Conservation (phyloP, 2,113 vertebrate genomes). For the Grus americana region DNA sequence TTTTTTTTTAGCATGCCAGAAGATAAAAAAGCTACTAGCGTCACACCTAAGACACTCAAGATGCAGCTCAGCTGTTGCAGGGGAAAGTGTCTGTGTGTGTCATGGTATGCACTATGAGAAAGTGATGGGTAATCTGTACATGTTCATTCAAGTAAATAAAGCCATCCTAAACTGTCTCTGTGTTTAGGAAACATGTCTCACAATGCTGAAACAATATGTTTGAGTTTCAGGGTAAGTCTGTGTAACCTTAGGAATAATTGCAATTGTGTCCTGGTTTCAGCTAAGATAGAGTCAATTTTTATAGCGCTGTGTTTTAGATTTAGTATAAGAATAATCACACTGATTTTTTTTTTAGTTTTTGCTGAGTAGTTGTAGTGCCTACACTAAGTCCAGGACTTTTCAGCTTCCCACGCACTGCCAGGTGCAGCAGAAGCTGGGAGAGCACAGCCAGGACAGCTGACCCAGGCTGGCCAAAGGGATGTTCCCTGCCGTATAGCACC, state of each 20-base stretch:
- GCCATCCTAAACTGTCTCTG: neutral
- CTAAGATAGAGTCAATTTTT: too few relatives aligned
- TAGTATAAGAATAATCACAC: too few relatives aligned
- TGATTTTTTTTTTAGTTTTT: too few relatives aligned
- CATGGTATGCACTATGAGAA: constrained; percentile 49
- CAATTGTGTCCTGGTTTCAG: too few relatives aligned
- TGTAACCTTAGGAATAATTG: neutral
- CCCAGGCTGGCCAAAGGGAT: too few relatives aligned
- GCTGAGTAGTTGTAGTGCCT: too few relatives aligned
- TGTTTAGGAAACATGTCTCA: neutral
- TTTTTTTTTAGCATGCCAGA: constrained; percentile 67
- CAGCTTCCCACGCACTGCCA: too few relatives aligned
- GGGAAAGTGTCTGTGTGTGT: constrained; percentile 73
- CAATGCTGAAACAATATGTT: neutral
- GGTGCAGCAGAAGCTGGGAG: too few relatives aligned
- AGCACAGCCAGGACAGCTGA: too few relatives aligned
- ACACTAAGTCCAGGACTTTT: too few relatives aligned
- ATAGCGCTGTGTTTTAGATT: too few relatives aligned
- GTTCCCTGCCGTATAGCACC: too few relatives aligned
- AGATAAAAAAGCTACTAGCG: constrained; percentile 29
- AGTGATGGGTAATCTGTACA: constrained; percentile 60
- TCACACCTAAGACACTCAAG: constrained; percentile 56
- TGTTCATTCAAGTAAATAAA: constrained; percentile 76
- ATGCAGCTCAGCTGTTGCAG: constrained; percentile 61
- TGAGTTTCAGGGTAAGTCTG: neutral